These are phyloP conservation scores for Vultur gryphus DNA, from an alignment of 2,797 vertebrate genomes.

Conservation along the genomic window DNA sequence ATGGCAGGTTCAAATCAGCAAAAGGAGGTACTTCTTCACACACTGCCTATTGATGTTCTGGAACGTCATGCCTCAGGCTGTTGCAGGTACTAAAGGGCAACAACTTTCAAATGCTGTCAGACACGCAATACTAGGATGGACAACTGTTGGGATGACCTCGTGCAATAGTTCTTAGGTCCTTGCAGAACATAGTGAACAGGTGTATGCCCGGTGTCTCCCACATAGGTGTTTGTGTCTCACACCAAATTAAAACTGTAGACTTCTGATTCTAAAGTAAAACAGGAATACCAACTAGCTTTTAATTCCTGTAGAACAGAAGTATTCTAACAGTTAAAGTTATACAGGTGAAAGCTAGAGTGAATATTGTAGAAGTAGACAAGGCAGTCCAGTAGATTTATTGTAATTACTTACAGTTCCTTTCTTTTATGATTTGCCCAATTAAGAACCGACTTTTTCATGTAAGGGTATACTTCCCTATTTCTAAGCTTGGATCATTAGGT, in stretches of 20 bases:
- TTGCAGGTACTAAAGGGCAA: neutral
- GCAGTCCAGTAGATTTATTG: neutral
- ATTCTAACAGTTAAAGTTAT: neutral
- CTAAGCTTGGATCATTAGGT: neutral
- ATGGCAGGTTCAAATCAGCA: neutral
- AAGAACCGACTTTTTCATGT: neutral
- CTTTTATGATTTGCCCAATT: neutral
- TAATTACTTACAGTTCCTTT: neutral
- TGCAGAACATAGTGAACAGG: neutral
- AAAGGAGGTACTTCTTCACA: neutral
- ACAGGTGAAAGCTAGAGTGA: neutral
- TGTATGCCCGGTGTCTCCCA: neutral
- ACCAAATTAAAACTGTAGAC: neutral
- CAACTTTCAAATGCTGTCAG: neutral
- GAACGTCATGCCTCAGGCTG: fast-evolving
- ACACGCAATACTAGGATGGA: neutral
- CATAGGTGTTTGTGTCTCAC: neutral
- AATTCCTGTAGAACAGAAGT: neutral
- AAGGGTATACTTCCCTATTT: neutral
- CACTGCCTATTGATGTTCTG: neutral
- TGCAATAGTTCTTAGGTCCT: neutral
- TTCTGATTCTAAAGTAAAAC: neutral
- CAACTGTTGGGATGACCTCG: fast-evolving
- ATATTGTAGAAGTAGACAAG: neutral
- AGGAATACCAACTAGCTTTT: neutral